Conservation (phyloP, 2,113 vertebrate genomes). For the Ibidorhyncha struthersii region DNA sequence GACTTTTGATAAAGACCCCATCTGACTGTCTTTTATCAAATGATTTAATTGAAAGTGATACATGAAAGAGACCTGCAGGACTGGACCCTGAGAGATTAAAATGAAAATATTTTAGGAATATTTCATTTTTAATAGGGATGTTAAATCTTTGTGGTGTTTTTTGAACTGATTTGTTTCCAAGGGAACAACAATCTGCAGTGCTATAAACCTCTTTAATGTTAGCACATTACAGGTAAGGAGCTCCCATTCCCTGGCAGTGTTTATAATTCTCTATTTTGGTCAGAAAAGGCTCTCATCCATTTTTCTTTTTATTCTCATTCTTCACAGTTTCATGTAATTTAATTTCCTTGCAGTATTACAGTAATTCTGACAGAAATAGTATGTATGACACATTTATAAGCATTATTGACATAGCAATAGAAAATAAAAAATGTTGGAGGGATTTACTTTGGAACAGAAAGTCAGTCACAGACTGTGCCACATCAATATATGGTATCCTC, state of each 20-base stretch:
- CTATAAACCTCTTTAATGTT: slow-evolving; percentile 30
- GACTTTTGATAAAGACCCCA: background rate
- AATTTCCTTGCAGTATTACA: background rate
- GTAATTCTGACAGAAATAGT: background rate
- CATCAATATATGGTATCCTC: background rate
- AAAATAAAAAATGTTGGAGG: background rate
- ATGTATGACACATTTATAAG: background rate
- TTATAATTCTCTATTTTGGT: background rate
- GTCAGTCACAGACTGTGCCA: background rate
- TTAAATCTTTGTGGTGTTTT: slow-evolving; percentile 43
- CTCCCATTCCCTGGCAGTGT: background rate
- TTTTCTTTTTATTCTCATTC: background rate
- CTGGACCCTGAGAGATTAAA: background rate
- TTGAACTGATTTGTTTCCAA: slow-evolving; percentile 69
- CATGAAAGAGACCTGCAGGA: background rate
- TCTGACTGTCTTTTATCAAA: background rate
- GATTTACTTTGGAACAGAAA: background rate
- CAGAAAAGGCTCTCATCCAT: background rate
- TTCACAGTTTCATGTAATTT: background rate
- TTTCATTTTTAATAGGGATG: slow-evolving; percentile 11
- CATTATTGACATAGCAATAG: background rate
- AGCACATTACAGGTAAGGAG: background rate
- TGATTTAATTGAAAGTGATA: background rate
- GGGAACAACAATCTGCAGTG: slow-evolving; percentile 56
- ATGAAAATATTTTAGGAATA: background rate